phyloP scores from a whole-genome alignment of 2,797 vertebrate genomes.

The Avahi laniger region DNA sequence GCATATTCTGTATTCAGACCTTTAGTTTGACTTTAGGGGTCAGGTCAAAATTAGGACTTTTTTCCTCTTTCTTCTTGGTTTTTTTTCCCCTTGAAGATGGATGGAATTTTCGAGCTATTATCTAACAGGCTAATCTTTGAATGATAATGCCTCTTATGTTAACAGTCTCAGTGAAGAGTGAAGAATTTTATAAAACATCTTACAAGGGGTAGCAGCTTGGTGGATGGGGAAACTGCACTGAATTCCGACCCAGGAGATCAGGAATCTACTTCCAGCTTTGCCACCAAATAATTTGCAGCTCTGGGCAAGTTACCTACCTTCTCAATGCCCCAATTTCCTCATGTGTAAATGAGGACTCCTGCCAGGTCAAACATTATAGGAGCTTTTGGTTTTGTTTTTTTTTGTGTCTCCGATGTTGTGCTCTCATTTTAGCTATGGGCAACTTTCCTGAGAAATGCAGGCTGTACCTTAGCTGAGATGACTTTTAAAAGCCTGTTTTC shows the following conservation, averaged over 20 bases:
- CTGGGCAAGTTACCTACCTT: background rate
- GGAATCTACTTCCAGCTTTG: background rate
- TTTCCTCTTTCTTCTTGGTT: too few relatives aligned
- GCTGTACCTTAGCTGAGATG: background rate
- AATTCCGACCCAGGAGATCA: slow-evolving; percentile 2
- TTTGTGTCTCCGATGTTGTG: background rate
- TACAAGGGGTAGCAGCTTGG: slow-evolving; percentile 7
- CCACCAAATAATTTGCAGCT: background rate
- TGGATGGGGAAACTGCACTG: background rate
- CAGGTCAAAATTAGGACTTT: slow-evolving; percentile 9
- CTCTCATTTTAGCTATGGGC: background rate
- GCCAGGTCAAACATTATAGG: background rate
- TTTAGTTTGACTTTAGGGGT: background rate
- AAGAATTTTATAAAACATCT: slow-evolving; percentile 50
- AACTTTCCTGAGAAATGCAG: background rate
- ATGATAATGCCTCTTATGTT: slow-evolving; percentile 77
- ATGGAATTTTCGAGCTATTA: slow-evolving; percentile 76
- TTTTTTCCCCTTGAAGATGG: background rate
- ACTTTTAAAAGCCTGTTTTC: background rate
- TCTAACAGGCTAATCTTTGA: slow-evolving; percentile 73
- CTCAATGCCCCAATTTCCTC: background rate
- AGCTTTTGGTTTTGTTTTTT: background rate
- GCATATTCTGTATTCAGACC: background rate
- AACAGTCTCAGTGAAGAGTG: slow-evolving; percentile 54
- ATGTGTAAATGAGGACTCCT: background rate